These are phyloP conservation scores for Chiloscyllium punctatum DNA, from an alignment of 2,797 vertebrate species.

Conservation along the genomic window DNA sequence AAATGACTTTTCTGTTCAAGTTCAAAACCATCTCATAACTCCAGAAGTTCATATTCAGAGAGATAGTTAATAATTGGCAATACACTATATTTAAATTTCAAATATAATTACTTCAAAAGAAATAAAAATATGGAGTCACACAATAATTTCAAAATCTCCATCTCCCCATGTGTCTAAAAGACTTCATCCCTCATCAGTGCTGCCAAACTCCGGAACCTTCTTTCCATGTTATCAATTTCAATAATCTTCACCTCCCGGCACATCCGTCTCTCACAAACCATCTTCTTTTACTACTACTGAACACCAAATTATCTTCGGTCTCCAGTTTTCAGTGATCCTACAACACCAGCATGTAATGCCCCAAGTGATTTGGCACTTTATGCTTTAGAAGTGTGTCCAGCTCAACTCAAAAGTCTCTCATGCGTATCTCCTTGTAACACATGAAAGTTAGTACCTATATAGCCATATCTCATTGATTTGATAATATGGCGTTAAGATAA, in stretches of 20 bases:
- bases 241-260: background rate
- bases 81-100: background rate
- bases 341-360: background rate
- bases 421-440: background rate
- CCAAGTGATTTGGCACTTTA: background rate
- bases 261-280: background rate
- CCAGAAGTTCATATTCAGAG: background rate
- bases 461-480: background rate
- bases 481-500: background rate
- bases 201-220: background rate
- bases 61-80: background rate
- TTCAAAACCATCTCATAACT: background rate
- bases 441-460: background rate
- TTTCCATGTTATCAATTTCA: background rate
- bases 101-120: background rate
- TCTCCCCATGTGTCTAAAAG: background rate
- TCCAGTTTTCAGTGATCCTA: background rate
- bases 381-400: background rate
- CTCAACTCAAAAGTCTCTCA: background rate
- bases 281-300: background rate
- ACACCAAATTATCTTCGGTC: background rate
- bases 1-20: background rate
- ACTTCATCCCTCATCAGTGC: background rate
- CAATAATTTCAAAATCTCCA: background rate
- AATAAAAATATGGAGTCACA: background rate